Evolutionary conservation across 2,113 vertebrate species (phyloP).

Genomic region (Perca flavescens): DNA sequence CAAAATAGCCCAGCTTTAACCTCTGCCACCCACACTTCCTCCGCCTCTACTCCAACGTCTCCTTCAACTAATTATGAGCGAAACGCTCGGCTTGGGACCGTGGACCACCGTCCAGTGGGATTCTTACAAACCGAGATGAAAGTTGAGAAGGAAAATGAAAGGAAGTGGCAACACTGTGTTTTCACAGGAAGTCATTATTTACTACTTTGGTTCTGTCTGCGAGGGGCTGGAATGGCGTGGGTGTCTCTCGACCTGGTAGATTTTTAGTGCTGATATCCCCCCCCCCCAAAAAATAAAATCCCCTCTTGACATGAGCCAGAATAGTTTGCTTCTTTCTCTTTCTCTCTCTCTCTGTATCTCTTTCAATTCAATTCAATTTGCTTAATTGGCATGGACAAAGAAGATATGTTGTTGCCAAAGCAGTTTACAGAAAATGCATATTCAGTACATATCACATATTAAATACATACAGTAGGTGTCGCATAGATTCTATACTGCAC

Average conservation of each 20-base stretch:
- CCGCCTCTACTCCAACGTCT: conserved; percentile 13
- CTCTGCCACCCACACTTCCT: conserved; percentile 27
- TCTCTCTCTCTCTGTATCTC: not conserved
- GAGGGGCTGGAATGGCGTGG: conserved; percentile 59
- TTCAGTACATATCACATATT: no score
- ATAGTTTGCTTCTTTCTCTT: not conserved
- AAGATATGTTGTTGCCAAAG: no score
- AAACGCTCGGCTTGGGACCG: conserved; percentile 38
- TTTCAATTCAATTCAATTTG: not conserved
- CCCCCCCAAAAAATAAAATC: conserved; percentile 23
- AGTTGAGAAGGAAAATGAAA: conserved; percentile 52
- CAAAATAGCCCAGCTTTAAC: conserved; percentile 48
- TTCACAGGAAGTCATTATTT: conserved; percentile 79
- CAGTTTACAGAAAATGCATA: no score
- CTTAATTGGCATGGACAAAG: no score
- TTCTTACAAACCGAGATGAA: conserved; percentile 45
- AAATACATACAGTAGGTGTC: no score
- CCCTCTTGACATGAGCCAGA: conserved; percentile 18
- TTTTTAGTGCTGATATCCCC: conserved; percentile 54
- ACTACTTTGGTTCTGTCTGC: conserved; percentile 48
- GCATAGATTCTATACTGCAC: no score
- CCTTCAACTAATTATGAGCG: conserved; percentile 59
- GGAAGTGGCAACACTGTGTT: conserved; percentile 61
- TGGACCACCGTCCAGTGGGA: conserved; percentile 28
- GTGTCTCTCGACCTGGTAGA: conserved; percentile 51